These are phyloP conservation scores for Panagrolaimus sp. DNA, from an alignment of 1,140 invertebrate species.

Conservation along the genomic window DNA sequence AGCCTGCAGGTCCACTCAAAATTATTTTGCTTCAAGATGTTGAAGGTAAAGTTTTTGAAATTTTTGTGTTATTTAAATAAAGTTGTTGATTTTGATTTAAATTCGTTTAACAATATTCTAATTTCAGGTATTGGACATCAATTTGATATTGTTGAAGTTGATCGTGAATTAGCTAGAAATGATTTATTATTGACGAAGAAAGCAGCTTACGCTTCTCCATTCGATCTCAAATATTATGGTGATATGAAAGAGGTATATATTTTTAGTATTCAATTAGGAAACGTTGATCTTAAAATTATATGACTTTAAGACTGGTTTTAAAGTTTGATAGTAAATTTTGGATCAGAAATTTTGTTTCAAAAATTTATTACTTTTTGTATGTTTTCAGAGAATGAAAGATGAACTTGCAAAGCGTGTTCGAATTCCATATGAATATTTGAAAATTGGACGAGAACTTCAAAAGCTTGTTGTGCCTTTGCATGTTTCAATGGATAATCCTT, in stretches of 20 bases:
- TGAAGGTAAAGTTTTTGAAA: conserved; percentile 45
- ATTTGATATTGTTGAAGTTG: conserved; percentile 53
- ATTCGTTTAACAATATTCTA: background rate
- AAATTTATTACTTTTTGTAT: background rate
- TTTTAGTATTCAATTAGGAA: too few species aligned
- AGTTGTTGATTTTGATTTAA: background rate
- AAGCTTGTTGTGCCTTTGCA: conserved; percentile 46
- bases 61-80: conserved; percentile 1
- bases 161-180: conserved; percentile 36
- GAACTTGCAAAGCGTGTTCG: conserved; percentile 45
- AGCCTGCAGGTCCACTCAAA: conserved; percentile 42
- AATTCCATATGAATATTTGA: conserved; percentile 50
- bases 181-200: conserved; percentile 48
- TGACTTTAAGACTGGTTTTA: too few species aligned
- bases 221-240: conserved; percentile 56
- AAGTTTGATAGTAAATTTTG: too few species aligned
- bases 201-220: conserved; percentile 58
- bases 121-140: conserved; percentile 53
- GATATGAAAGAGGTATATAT: conserved; percentile 50
- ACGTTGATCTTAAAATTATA: too few species aligned
- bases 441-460: conserved; percentile 38
- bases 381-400: conserved; percentile 47
- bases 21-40: conserved; percentile 57
- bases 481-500: conserved; percentile 55
- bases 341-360: background rate